These are phyloP conservation scores for Bugula neritina DNA, from an alignment of 2,888 invertebrate species.

Conservation along the genomic window DNA sequence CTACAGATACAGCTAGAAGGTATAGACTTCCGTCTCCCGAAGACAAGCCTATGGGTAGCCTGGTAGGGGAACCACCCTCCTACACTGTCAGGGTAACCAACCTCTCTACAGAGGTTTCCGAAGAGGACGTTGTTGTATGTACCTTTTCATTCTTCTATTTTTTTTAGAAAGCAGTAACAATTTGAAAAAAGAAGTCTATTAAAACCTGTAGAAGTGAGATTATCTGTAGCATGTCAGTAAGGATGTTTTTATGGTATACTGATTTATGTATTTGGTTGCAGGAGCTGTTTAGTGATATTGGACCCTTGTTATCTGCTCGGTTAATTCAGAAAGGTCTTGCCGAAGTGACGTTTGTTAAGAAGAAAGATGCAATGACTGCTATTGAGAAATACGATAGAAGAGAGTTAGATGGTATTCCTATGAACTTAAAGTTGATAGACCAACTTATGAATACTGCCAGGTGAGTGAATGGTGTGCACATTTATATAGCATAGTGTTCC, in stretches of 20 bases:
- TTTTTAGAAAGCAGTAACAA: no score
- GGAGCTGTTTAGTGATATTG: constrained; percentile 26
- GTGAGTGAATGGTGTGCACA: no score
- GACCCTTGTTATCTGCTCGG: neutral
- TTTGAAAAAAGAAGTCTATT: no score
- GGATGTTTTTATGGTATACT: no score
- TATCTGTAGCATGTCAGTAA: no score
- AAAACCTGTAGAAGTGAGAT: no score
- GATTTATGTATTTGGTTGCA: no score
- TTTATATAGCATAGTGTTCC: no score
- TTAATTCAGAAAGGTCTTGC: constrained; percentile 15
- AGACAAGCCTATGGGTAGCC: no score
- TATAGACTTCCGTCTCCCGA: no score
- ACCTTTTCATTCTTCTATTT: neutral
- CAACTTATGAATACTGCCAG: neutral
- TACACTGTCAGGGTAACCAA: constrained; percentile 11
- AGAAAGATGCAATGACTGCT: constrained; percentile 22
- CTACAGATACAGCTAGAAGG: no score
- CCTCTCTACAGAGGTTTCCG: constrained; percentile 7
- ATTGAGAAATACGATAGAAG: constrained; percentile 20
- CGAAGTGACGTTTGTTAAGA: constrained; percentile 22
- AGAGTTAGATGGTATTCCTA: constrained; percentile 27
- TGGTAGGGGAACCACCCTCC: no score
- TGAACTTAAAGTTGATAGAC: constrained; percentile 12
- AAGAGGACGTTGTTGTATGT: constrained; percentile 18